These are phyloP conservation scores for Laothoe populi DNA, from an alignment of 2,888 invertebrate species.

Conservation along the genomic window DNA sequence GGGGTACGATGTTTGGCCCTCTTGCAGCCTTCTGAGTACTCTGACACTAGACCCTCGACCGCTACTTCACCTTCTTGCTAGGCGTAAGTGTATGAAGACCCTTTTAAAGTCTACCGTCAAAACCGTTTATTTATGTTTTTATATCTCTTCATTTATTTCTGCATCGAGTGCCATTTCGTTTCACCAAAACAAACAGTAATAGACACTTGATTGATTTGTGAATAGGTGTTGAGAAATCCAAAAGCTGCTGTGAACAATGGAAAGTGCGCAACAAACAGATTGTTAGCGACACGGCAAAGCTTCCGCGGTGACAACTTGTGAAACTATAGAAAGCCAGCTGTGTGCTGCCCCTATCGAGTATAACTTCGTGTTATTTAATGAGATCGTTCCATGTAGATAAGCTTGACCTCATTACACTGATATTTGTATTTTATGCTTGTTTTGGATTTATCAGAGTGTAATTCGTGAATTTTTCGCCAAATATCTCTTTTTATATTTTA, in stretches of 20 bases:
- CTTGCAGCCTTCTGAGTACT: too few relatives aligned
- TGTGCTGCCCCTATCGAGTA: background rate
- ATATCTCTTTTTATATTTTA: too few relatives aligned
- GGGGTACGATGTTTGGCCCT: too few relatives aligned
- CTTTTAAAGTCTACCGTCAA: too few relatives aligned
- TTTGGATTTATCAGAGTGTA: too few relatives aligned
- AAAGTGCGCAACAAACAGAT: constrained; percentile 64
- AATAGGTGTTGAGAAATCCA: constrained; percentile 8
- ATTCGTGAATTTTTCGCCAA: too few relatives aligned
- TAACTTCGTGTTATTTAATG: background rate
- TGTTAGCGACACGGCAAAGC: constrained; percentile 36
- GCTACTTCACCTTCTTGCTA: too few relatives aligned
- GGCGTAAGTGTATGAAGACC: too few relatives aligned
- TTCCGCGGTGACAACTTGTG: constrained; percentile 38
- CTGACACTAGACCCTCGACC: too few relatives aligned
- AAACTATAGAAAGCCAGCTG: constrained; percentile 21
- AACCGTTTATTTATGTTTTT: background rate
- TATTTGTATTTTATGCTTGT: too few relatives aligned
- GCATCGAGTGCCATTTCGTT: background rate
- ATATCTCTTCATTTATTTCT: too few relatives aligned
- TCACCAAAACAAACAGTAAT: background rate
- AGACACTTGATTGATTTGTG: background rate
- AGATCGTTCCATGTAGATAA: background rate
- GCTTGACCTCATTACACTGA: background rate
- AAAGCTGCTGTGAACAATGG: constrained; percentile 44